phyloP scores from a whole-genome alignment of 92 coral and sea anemone species.

The Parazoanthus darwini region DNA sequence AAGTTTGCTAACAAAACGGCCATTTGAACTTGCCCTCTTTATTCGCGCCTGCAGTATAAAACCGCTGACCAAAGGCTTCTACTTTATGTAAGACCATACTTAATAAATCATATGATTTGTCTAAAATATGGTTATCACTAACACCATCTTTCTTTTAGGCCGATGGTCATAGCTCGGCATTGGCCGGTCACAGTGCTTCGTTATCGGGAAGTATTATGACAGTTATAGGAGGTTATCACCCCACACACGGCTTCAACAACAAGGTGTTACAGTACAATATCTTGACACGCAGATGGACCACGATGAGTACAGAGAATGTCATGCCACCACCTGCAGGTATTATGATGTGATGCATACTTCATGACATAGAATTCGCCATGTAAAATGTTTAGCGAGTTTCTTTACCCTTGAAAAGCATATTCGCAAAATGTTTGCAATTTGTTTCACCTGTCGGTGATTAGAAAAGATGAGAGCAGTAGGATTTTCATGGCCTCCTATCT shows the following conservation, averaged over 20 bases:
- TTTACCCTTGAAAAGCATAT: too few species aligned
- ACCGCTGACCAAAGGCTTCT: too few species aligned
- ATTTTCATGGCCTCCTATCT: too few species aligned
- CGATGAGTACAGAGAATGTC: slow-evolving; percentile 16
- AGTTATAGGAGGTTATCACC: slow-evolving; percentile 91
- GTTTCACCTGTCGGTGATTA: too few species aligned
- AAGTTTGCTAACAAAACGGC: too few species aligned
- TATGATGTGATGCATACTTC: not conserved
- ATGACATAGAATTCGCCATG: too few species aligned
- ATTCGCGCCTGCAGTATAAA: too few species aligned
- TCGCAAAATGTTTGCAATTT: too few species aligned
- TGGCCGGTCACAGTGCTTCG: slow-evolving; percentile 88
- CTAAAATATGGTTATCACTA: not conserved
- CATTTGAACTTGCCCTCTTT: too few species aligned
- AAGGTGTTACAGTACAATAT: slow-evolving; percentile 66
- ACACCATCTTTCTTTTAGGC: slow-evolving; percentile 27
- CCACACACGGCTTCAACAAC: slow-evolving; percentile 63
- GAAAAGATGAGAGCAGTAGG: too few species aligned
- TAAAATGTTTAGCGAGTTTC: too few species aligned
- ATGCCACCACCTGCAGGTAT: slow-evolving; percentile 59
- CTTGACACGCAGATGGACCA: slow-evolving; percentile 50
- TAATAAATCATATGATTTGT: not conserved
- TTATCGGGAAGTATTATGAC: slow-evolving; percentile 64
- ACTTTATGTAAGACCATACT: too few species aligned
- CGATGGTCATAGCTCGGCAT: slow-evolving; percentile 47